phyloP scores from a whole-genome alignment of 2,113 vertebrate species.

The Oceanites oceanicus region DNA sequence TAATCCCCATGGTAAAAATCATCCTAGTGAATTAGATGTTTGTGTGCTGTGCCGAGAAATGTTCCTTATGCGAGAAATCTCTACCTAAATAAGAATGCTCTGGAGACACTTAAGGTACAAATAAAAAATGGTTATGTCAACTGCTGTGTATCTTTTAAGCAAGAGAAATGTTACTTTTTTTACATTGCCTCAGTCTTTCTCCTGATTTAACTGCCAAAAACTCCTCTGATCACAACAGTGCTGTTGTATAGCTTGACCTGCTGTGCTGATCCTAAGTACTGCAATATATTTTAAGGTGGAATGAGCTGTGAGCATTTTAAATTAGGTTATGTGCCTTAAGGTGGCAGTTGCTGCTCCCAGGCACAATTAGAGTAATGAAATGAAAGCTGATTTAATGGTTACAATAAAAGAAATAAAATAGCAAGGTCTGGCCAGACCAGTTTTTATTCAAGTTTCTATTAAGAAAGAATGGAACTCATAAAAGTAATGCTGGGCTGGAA shows the following conservation, averaged over 20 bases:
- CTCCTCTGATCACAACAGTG: constrained; percentile 48
- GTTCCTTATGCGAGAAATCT: constrained; percentile 58
- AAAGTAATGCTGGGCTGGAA: background rate
- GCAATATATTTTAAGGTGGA: constrained; percentile 65
- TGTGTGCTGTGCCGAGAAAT: constrained; percentile 52
- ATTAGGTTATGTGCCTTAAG: constrained; percentile 29
- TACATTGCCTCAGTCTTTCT: constrained; percentile 30
- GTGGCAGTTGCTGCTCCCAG: constrained; percentile 25
- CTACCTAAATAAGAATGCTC: constrained; percentile 66
- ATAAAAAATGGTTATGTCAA: constrained; percentile 73
- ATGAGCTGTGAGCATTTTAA: constrained; percentile 50
- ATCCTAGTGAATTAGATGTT: constrained; percentile 62
- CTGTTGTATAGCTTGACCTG: constrained; percentile 46
- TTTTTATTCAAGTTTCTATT: constrained; percentile 2
- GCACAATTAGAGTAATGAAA: constrained; percentile 44
- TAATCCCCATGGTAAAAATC: constrained; percentile 57
- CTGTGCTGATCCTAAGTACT: constrained; percentile 33
- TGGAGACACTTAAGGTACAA: constrained; percentile 62
- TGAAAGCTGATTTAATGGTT: constrained; percentile 12
- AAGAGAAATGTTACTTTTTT: constrained; percentile 56
- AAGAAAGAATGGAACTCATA: background rate
- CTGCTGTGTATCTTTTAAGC: constrained; percentile 59
- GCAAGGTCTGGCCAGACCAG: background rate
- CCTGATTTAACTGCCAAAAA: constrained; percentile 54
- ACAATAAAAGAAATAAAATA: constrained; percentile 28